A percentile compares a stretch with the other conserved stretches of the same genome.
phyloP scores from a whole-genome alignment of 2,113 vertebrate genomes.

The Rhabdomys dilectus region DNA sequence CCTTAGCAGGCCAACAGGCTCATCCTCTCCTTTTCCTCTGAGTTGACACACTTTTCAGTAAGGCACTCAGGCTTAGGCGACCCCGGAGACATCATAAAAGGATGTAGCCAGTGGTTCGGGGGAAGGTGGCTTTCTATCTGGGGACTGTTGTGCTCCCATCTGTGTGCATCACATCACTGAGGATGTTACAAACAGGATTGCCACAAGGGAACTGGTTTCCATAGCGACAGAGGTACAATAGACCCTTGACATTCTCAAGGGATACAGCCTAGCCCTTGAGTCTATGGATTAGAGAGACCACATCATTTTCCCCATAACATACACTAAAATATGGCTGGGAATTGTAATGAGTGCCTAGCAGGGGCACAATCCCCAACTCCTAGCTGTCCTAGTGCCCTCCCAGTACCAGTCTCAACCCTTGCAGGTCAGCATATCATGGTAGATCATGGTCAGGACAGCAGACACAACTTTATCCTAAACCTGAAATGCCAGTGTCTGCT shows the following conservation, averaged over 20 bases:
- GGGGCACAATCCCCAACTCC: background rate
- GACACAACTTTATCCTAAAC: background rate
- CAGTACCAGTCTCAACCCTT: no score
- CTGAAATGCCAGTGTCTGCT: background rate
- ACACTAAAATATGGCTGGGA: constrained; percentile 28
- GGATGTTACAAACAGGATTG: background rate
- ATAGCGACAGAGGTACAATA: constrained; percentile 67
- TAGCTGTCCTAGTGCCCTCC: background rate
- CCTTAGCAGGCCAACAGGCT: background rate
- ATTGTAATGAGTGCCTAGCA: background rate
- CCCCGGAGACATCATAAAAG: background rate
- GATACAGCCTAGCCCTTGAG: constrained; percentile 50
- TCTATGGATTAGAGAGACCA: constrained; percentile 4
- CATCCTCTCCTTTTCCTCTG: background rate
- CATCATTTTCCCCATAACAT: constrained; percentile 7
- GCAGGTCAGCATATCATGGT: background rate
- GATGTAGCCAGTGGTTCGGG: background rate
- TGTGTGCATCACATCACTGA: background rate
- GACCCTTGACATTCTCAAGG: constrained; percentile 71
- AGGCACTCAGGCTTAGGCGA: background rate
- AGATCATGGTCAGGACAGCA: background rate
- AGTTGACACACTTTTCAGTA: background rate
- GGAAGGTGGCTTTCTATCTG: background rate
- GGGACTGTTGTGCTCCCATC: constrained; percentile 3
- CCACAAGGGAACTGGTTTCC: constrained; percentile 70